These are phyloP conservation scores for Acrocephalus kingi DNA, from an alignment of 2,113 vertebrate genomes.

Conservation along the genomic window DNA sequence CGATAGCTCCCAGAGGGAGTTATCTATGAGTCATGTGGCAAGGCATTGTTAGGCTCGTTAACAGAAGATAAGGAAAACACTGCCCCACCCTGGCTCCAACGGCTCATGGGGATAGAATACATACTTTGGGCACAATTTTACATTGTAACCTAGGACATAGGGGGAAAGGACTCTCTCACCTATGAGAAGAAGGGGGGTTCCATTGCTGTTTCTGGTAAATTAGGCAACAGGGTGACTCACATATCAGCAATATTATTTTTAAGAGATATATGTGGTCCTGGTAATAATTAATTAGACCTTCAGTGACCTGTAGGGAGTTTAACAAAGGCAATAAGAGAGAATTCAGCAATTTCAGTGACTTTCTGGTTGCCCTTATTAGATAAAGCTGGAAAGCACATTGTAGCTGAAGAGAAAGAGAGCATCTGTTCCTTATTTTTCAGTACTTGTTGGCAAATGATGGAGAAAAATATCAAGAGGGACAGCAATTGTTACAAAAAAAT, in stretches of 20 bases:
- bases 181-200: neutral
- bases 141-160: too few species aligned
- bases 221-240: neutral
- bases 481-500: neutral
- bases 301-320: neutral
- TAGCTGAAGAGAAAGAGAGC: neutral
- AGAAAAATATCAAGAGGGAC: neutral
- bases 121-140: too few species aligned
- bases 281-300: neutral
- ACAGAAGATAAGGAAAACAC: too few species aligned
- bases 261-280: neutral
- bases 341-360: neutral
- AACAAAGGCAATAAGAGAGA: neutral
- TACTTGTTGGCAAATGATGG: neutral
- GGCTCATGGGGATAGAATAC: too few species aligned
- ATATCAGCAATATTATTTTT: neutral
- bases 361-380: neutral
- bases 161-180: neutral
- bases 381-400: neutral
- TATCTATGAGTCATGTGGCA: too few species aligned
- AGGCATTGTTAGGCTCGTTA: too few species aligned
- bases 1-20: too few species aligned
- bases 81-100: too few species aligned
- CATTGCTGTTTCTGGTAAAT: neutral
- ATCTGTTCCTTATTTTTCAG: neutral